Evolutionary conservation across 2,888 invertebrate species (phyloP).

Genomic region (Drosophila leonis): DNA sequence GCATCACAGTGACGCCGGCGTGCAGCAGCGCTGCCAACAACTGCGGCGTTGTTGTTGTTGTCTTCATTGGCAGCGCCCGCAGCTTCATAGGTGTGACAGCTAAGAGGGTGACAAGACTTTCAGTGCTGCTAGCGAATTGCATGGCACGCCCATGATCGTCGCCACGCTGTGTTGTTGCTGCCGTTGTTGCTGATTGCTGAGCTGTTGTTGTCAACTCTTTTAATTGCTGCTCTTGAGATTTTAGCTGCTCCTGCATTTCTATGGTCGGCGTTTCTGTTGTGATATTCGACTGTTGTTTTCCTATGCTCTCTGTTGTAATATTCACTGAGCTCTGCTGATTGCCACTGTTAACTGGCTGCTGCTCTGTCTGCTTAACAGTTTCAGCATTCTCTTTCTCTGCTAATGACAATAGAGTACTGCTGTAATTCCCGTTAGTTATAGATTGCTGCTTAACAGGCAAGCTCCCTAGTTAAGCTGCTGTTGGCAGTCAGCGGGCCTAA

Average conservation of each 20-base stretch:
- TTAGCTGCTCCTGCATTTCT: neutral
- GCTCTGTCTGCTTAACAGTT: neutral
- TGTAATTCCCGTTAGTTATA: neutral
- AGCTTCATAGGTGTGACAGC: slow-evolving; percentile 70
- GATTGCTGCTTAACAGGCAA: neutral
- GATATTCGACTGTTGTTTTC: neutral
- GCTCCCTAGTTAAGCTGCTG: neutral
- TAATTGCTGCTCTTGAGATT: neutral
- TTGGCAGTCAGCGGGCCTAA: neutral
- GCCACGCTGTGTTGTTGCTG: slow-evolving; percentile 34
- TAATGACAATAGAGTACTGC: neutral
- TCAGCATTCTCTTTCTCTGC: neutral
- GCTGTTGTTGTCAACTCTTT: slow-evolving; percentile 6
- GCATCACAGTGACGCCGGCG: slow-evolving; percentile 33
- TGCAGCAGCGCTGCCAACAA: slow-evolving; percentile 33
- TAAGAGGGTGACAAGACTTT: slow-evolving; percentile 14
- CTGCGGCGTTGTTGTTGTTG: slow-evolving; percentile 34
- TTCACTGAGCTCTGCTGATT: neutral
- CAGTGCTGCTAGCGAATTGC: slow-evolving; percentile 55
- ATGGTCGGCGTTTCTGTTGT: slow-evolving; percentile 1
- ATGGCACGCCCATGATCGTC: slow-evolving; percentile 65
- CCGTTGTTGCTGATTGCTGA: slow-evolving; percentile 10
- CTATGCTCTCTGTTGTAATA: neutral
- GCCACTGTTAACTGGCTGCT: neutral
- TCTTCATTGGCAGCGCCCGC: slow-evolving; percentile 51